These are phyloP conservation scores for Amblyornis subalaris DNA, from an alignment of 2,113 vertebrate genomes.

Conservation along the genomic window DNA sequence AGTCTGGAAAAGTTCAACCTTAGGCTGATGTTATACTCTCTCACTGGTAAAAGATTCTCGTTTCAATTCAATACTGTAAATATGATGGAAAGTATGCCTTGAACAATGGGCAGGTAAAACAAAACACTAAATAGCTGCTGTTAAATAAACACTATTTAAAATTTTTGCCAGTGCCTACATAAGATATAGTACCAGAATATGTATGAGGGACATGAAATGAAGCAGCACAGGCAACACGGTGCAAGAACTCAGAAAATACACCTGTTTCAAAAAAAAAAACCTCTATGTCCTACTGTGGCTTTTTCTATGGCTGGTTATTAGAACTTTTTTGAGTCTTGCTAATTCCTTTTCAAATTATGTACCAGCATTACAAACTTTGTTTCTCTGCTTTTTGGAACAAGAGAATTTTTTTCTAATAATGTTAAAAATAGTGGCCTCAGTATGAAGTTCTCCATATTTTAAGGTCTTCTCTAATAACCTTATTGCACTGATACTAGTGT, in stretches of 20 bases:
- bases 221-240: neutral
- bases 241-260: neutral
- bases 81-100: neutral
- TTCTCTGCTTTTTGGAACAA: neutral
- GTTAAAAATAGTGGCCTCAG: neutral
- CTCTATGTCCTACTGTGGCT: neutral
- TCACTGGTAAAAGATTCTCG: neutral
- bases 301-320: neutral
- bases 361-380: neutral
- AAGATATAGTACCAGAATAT: neutral
- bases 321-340: neutral
- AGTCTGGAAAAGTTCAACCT: neutral
- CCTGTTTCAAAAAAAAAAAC: neutral
- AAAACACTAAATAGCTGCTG: neutral
- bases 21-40: neutral
- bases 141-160: neutral
- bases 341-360: neutral
- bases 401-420: neutral
- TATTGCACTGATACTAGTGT: neutral
- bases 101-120: neutral
- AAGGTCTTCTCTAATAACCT: neutral
- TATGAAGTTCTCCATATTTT: neutral
- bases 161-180: neutral
- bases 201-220: neutral
- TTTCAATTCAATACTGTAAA: neutral